Conservation (phyloP, 2,797 vertebrate genomes). For the Clarias platycephalus region DNA sequence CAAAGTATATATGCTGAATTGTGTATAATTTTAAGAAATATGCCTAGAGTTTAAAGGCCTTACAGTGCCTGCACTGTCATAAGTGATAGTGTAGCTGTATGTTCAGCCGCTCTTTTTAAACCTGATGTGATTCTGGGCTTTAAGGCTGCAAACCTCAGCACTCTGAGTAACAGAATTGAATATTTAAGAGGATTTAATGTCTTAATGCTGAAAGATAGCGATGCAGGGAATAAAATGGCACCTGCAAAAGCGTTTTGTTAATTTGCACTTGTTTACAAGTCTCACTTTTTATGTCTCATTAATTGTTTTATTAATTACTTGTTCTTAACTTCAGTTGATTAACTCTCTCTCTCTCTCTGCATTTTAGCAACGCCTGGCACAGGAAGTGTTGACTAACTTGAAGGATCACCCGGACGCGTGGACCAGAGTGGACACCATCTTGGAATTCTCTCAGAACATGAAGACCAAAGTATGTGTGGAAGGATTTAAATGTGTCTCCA, state of each 20-base stretch:
- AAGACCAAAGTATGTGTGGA: conserved; percentile 88
- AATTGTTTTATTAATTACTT: neutral
- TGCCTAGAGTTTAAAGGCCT: too few species aligned
- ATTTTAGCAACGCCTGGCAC: conserved; percentile 93
- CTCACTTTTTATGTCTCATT: neutral
- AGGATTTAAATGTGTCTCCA: neutral
- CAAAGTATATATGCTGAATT: too few species aligned
- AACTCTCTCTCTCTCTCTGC: neutral
- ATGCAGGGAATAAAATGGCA: too few species aligned
- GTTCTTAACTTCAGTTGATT: neutral
- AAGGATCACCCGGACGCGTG: conserved; percentile 98
- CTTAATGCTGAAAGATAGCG: too few species aligned
- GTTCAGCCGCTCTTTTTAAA: too few species aligned
- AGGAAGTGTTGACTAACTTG: conserved; percentile 95
- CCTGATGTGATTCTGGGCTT: too few species aligned
- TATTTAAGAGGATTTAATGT: too few species aligned
- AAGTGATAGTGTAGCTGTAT: too few species aligned
- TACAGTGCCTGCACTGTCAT: too few species aligned
- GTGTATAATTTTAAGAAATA: too few species aligned
- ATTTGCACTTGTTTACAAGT: neutral
- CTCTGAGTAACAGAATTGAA: too few species aligned
- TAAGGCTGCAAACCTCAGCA: too few species aligned
- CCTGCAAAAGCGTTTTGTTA: neutral
- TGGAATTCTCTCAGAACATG: conserved; percentile 99
- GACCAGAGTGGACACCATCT: conserved; percentile 97